Conservation (phyloP, 2,888 invertebrate species). For the Cephus pygmeus region DNA sequence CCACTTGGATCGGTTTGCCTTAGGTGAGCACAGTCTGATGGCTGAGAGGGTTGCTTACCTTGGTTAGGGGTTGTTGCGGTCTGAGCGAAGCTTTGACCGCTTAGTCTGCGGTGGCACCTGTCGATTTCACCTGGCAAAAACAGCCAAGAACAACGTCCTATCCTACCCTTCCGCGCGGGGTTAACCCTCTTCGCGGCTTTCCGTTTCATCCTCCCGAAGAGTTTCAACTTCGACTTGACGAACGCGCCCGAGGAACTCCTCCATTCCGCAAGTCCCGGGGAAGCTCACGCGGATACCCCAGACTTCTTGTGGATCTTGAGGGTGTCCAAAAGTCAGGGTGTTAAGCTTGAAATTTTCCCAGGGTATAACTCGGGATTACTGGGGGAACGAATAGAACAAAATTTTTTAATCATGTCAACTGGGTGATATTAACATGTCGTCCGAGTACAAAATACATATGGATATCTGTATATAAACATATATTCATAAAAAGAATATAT, state of each 20-base stretch:
- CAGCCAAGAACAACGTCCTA: conserved; percentile 1
- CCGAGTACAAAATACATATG: neutral
- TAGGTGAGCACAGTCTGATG: neutral
- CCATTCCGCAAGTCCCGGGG: neutral
- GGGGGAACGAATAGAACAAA: neutral
- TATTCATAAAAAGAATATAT: neutral
- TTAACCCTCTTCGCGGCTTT: neutral
- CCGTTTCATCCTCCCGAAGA: neutral
- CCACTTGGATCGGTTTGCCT: neutral
- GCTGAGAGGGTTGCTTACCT: neutral
- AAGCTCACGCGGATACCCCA: neutral
- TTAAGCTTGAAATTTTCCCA: neutral
- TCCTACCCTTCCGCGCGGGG: neutral
- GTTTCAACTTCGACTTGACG: neutral
- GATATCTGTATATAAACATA: neutral
- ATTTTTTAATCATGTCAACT: neutral
- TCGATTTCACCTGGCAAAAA: conserved; percentile 55
- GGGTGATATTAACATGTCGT: neutral
- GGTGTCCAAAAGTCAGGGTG: neutral
- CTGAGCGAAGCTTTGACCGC: conserved; percentile 31
- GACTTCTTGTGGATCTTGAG: neutral
- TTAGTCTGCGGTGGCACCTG: conserved; percentile 53
- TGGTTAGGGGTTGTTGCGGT: conserved; percentile 11
- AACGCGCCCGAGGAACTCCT: neutral
- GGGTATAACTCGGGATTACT: neutral